Percentiles rank a stretch among this genome's conserved stretches.
Conservation (phyloP, 2,797 vertebrate species). For the Pantherophis vulpinus region DNA sequence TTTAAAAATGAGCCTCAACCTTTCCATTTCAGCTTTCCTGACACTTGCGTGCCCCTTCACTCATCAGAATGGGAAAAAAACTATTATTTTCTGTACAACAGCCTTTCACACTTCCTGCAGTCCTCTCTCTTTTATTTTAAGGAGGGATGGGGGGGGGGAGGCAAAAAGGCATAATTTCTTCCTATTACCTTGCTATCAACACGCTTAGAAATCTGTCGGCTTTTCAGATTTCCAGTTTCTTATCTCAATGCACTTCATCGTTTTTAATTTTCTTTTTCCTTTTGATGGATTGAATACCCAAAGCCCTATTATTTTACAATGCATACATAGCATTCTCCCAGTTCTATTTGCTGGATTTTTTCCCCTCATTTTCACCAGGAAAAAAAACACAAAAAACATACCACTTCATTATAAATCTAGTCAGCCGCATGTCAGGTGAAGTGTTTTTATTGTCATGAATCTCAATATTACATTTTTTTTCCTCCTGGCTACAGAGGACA, state of each 20-base stretch:
- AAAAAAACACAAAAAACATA: conserved; percentile 49
- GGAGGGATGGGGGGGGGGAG: conserved; percentile 43
- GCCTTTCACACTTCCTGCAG: neutral
- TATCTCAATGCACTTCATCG: conserved; percentile 63
- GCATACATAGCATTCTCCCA: conserved; percentile 53
- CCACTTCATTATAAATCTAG: conserved; percentile 65
- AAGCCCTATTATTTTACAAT: conserved; percentile 60
- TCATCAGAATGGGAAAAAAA: neutral
- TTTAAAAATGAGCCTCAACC: neutral
- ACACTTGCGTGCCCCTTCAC: neutral
- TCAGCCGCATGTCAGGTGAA: conserved; percentile 51
- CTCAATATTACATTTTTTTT: conserved; percentile 14
- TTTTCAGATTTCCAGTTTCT: conserved; percentile 56
- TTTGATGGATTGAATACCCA: conserved; percentile 56
- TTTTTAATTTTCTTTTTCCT: conserved; percentile 63
- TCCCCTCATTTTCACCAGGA: conserved; percentile 50
- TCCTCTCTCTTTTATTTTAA: neutral
- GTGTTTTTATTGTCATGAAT: conserved; percentile 45
- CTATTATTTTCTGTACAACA: conserved; percentile 4
- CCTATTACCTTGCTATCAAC: conserved; percentile 41
- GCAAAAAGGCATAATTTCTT: conserved; percentile 53
- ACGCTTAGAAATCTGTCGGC: conserved; percentile 29
- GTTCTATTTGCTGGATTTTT: conserved; percentile 58
- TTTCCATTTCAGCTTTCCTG: conserved; percentile 20
- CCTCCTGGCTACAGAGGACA: neutral